A percentile compares a stretch with the other conserved stretches of the same genome.
Conservation (phyloP, 1,140 invertebrate genomes). For the Spodoptera litura region DNA sequence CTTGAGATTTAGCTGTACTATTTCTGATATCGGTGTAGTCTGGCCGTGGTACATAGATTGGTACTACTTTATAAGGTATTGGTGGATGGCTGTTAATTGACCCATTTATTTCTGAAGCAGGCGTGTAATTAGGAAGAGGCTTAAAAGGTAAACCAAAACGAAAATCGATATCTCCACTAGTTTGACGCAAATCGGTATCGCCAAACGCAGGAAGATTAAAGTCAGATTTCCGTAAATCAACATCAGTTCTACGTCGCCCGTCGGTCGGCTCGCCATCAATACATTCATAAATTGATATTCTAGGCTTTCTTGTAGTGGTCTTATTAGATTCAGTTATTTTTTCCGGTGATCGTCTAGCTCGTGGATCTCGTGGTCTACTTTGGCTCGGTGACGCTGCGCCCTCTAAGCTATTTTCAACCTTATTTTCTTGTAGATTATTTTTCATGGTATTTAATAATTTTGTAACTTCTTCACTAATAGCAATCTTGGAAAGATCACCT, state of each 20-base stretch:
- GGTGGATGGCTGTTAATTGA: constrained; percentile 92
- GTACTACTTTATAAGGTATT: constrained; percentile 89
- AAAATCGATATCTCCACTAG: constrained; percentile 90
- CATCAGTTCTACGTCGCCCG: constrained; percentile 83
- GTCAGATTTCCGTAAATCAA: constrained; percentile 87
- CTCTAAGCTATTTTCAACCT: constrained; percentile 60
- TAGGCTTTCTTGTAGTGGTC: constrained; percentile 62
- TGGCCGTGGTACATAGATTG: constrained; percentile 90
- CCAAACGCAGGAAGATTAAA: constrained; percentile 81
- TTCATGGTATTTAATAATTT: constrained; percentile 89
- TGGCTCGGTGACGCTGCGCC: constrained; percentile 52
- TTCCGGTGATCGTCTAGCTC: constrained; percentile 73
- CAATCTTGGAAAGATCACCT: constrained; percentile 91
- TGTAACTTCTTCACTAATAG: constrained; percentile 90
- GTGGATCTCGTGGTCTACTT: constrained; percentile 67
- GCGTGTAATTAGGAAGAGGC: constrained; percentile 91
- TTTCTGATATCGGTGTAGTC: constrained; percentile 91
- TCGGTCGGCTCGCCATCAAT: constrained; percentile 82
- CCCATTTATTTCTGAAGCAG: constrained; percentile 94
- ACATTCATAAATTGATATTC: constrained; percentile 84
- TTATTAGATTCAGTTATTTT: constrained; percentile 69
- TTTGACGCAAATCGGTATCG: constrained; percentile 86
- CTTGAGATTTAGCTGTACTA: constrained; percentile 89
- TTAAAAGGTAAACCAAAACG: constrained; percentile 92
- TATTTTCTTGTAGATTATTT: constrained; percentile 83